Conservation (phyloP, 2,113 vertebrate species). For the Aspidoscelis tigris region DNA sequence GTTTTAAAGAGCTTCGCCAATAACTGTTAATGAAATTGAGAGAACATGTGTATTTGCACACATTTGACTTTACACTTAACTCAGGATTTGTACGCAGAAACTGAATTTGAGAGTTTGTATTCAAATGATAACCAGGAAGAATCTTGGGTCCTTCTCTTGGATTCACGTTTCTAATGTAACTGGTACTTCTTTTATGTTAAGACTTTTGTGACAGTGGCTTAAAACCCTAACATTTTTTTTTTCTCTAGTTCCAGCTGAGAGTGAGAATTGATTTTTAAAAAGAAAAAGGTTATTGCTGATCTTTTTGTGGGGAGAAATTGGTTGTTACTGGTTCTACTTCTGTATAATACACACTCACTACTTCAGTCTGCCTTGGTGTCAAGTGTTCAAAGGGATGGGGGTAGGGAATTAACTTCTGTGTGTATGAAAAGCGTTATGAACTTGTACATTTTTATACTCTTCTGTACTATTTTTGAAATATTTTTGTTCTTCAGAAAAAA, state of each 20-base stretch:
- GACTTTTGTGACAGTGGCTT: slow-evolving; percentile 68
- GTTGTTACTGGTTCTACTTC: slow-evolving; percentile 67
- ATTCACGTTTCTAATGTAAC: slow-evolving; percentile 66
- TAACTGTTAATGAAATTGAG: neutral
- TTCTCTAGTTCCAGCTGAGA: slow-evolving; percentile 39
- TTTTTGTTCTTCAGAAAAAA: slow-evolving; percentile 78
- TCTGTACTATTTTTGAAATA: slow-evolving; percentile 81
- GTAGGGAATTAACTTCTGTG: slow-evolving; percentile 67
- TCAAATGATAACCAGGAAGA: slow-evolving; percentile 47
- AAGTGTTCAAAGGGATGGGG: slow-evolving; percentile 60
- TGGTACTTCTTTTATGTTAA: slow-evolving; percentile 51
- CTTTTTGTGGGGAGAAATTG: slow-evolving; percentile 48
- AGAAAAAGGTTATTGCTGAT: slow-evolving; percentile 54
- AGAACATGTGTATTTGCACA: neutral
- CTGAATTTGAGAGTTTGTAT: slow-evolving; percentile 39
- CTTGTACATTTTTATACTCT: slow-evolving; percentile 80
- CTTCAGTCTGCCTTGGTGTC: slow-evolving; percentile 76
- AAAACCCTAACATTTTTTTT: slow-evolving; percentile 50
- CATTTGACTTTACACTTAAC: neutral
- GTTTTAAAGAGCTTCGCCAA: neutral
- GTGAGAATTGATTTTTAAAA: slow-evolving; percentile 64
- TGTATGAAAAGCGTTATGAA: slow-evolving; percentile 80
- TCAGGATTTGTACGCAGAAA: neutral
- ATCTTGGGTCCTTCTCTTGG: slow-evolving; percentile 55
- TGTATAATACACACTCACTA: slow-evolving; percentile 76